Conservation (phyloP, 2,113 vertebrate species). For the Erythrolamprus reginae region DNA sequence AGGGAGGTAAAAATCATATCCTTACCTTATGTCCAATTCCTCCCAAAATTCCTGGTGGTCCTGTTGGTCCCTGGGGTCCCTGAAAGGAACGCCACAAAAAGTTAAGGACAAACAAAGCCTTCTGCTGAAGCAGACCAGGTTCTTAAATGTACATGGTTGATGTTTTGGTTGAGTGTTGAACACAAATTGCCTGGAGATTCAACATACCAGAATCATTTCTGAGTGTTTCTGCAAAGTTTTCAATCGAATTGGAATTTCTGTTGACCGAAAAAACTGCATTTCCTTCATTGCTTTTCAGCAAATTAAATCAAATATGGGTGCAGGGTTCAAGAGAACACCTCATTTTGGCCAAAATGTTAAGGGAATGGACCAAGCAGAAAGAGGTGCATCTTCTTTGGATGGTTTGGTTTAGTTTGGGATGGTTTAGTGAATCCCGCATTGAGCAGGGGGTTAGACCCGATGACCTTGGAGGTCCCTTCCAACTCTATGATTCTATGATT, state of each 20-base stretch:
- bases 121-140: neutral
- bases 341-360: neutral
- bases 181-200: neutral
- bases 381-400: neutral
- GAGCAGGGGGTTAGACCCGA: no score
- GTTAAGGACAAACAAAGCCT: neutral
- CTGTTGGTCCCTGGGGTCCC: slow-evolving; percentile 83
- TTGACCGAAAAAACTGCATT: neutral
- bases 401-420: no score
- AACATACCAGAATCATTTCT: neutral
- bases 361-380: neutral
- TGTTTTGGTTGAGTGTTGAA: neutral
- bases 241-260: neutral
- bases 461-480: no score
- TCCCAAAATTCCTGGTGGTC: slow-evolving; percentile 78
- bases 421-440: no score
- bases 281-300: neutral
- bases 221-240: neutral
- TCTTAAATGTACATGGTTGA: neutral
- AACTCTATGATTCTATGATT: no score
- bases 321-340: neutral
- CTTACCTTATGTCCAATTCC: slow-evolving; percentile 84
- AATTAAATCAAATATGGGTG: neutral
- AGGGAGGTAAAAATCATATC: slow-evolving; percentile 22
- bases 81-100: slow-evolving; percentile 59